phyloP scores from a whole-genome alignment of 2,888 invertebrate species.

The Andrena flavipes region DNA sequence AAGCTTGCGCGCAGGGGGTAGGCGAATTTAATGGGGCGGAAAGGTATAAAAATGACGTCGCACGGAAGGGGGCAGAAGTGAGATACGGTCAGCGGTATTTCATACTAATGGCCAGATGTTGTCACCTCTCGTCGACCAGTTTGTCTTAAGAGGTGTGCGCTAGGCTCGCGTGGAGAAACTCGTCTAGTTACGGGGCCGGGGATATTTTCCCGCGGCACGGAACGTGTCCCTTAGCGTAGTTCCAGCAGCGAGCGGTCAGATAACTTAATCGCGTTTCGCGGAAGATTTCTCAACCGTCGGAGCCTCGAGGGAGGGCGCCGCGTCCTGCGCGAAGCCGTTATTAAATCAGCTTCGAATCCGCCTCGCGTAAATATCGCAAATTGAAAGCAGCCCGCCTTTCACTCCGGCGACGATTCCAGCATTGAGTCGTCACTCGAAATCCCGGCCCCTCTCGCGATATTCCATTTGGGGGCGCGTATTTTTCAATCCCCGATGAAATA shows the following conservation, averaged over 20 bases:
- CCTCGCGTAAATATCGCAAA: not conserved
- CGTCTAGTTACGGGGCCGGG: not conserved
- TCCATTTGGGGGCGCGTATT: slow-evolving; percentile 36
- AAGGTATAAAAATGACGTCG: slow-evolving; percentile 78
- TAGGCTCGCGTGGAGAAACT: slow-evolving; percentile 15
- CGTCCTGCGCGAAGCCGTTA: not conserved
- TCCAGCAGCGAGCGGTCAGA: not conserved
- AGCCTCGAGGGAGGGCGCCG: not conserved
- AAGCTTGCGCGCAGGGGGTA: slow-evolving; percentile 60
- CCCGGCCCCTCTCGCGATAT: slow-evolving; percentile 1
- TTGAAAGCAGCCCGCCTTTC: slow-evolving; percentile 3
- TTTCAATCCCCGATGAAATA: slow-evolving; percentile 32
- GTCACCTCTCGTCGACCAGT: slow-evolving; percentile 76
- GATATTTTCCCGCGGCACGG: slow-evolving; percentile 44
- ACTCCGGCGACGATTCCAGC: not conserved
- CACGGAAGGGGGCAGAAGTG: slow-evolving; percentile 58
- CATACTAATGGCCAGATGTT: slow-evolving; percentile 79
- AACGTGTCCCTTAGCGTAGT: not conserved
- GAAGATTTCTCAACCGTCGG: slow-evolving; percentile 15
- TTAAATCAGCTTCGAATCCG: slow-evolving; percentile 9
- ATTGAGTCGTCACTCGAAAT: not conserved
- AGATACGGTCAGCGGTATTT: slow-evolving; percentile 79
- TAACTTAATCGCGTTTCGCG: slow-evolving; percentile 39
- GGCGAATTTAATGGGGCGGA: slow-evolving; percentile 76
- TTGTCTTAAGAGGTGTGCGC: slow-evolving; percentile 68